Conservation (phyloP, 1,140 invertebrate species). For the Platyura marginata region DNA sequence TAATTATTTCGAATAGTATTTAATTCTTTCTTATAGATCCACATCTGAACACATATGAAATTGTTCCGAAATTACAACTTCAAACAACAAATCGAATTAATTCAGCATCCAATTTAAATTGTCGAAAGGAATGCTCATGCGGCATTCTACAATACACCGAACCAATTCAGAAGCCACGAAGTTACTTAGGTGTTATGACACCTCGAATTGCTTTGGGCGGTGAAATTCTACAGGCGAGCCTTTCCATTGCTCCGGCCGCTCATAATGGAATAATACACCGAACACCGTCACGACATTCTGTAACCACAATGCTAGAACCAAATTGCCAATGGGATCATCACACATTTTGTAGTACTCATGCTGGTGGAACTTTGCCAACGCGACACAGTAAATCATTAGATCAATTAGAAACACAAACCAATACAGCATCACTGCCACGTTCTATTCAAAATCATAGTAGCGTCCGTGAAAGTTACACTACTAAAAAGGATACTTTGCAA, state of each 20-base stretch:
- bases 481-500: background rate
- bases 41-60: background rate
- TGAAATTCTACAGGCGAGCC: constrained; percentile 23
- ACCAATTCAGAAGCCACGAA: constrained; percentile 10
- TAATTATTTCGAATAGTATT: too few relatives aligned
- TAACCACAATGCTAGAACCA: constrained; percentile 15
- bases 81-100: background rate
- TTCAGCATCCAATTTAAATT: background rate
- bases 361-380: constrained; percentile 29
- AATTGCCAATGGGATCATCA: background rate
- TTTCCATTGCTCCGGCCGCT: constrained; percentile 22
- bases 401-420: constrained; percentile 31
- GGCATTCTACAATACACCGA: constrained; percentile 23
- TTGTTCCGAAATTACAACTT: background rate
- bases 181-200: constrained; percentile 15
- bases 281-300: constrained; percentile 34
- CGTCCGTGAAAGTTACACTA: background rate
- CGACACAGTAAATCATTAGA: constrained; percentile 64
- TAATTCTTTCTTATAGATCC: background rate
- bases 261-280: constrained; percentile 7
- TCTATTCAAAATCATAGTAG: background rate
- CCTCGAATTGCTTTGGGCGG: constrained; percentile 19
- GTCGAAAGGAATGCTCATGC: constrained; percentile 32
- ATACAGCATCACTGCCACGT: background rate
- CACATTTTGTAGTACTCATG: background rate